phyloP scores from a whole-genome alignment of 2,888 invertebrate genomes.

The Mimas tiliae region DNA sequence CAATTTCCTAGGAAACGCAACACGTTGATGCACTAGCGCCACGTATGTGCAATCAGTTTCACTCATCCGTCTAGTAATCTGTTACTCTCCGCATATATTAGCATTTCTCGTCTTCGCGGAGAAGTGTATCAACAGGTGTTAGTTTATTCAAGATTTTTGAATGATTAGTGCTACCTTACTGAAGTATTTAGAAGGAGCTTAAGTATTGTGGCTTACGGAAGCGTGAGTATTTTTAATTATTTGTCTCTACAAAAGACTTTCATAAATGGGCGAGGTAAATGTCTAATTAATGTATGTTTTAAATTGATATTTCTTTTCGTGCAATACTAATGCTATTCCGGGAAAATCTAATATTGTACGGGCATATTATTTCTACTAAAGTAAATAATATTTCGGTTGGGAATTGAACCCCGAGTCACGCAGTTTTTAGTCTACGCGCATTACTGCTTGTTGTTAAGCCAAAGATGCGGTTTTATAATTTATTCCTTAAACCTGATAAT shows the following conservation, averaged over 20 bases:
- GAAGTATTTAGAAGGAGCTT: not conserved
- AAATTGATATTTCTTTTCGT: no score
- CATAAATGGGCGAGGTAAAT: no score
- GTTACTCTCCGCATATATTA: not conserved
- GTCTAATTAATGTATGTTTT: no score
- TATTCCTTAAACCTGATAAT: no score
- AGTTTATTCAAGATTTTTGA: not conserved
- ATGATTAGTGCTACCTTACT: not conserved
- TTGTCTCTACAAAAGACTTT: not conserved
- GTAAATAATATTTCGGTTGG: no score
- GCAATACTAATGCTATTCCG: no score
- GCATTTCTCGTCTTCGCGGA: not conserved
- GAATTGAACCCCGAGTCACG: no score
- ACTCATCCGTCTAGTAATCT: not conserved
- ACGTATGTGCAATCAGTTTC: not conserved
- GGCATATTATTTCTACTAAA: no score
- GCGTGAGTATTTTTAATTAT: not conserved
- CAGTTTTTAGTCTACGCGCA: no score
- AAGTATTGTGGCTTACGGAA: not conserved
- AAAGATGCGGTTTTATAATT: no score
- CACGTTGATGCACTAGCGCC: constrained; percentile 1
- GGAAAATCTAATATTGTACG: no score
- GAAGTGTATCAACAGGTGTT: not conserved
- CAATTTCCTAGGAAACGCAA: not conserved
- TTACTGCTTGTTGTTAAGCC: no score